These are phyloP conservation scores for Pangasius krempfi DNA, from an alignment of 2,797 vertebrate species.

Conservation along the genomic window DNA sequence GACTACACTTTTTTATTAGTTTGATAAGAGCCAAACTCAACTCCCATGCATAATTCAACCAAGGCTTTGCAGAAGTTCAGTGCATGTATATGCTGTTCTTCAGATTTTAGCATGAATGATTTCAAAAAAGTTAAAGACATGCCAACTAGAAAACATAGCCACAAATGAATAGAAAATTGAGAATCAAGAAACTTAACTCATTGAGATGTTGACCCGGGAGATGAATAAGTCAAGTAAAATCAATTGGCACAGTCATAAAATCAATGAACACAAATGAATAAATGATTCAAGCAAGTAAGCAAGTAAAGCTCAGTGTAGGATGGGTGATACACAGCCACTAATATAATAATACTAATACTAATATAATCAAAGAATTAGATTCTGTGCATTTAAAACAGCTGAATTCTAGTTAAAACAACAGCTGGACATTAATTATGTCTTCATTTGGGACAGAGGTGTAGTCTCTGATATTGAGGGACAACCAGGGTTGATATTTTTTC, in stretches of 20 bases:
- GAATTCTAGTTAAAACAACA: background rate
- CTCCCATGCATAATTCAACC: constrained; percentile 2
- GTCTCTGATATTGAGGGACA: background rate
- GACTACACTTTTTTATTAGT: background rate
- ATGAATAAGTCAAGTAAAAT: constrained; percentile 5
- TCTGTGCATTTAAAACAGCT: background rate
- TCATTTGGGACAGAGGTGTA: background rate
- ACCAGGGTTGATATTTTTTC: background rate
- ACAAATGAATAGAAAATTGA: background rate
- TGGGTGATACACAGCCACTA: background rate
- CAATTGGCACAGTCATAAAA: constrained; percentile 4
- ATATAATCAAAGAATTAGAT: background rate
- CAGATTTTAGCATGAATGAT: background rate
- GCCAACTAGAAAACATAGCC: background rate
- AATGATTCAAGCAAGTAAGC: constrained; percentile 5
- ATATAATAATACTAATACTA: background rate
- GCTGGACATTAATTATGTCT: background rate
- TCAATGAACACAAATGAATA: background rate
- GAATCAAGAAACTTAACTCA: background rate
- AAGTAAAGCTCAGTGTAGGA: background rate
- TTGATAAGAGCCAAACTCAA: constrained; percentile 4
- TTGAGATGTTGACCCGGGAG: background rate
- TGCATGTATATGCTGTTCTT: background rate
- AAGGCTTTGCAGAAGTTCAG: background rate
- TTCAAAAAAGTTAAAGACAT: background rate